These are phyloP conservation scores for Ictalurus punctatus DNA, from an alignment of 2,113 vertebrate genomes.

Conservation along the genomic window DNA sequence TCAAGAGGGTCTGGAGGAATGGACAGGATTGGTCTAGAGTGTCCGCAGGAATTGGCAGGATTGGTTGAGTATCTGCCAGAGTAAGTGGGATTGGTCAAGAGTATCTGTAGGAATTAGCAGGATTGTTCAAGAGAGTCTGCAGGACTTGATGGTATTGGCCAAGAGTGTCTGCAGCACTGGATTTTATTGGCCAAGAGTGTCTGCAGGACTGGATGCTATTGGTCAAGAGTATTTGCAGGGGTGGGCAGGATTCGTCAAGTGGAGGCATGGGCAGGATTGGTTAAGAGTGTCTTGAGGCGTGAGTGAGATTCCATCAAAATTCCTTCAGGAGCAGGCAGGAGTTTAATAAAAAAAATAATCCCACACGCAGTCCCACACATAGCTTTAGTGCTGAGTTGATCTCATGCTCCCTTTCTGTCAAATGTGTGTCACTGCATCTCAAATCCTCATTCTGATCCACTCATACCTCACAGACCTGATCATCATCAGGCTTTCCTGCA, in stretches of 20 bases:
- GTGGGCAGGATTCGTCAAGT: neutral
- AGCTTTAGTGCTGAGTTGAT: neutral
- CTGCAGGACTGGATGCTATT: neutral
- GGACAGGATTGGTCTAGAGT: too few species aligned
- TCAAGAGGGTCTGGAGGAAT: neutral
- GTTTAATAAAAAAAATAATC: neutral
- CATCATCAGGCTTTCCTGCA: neutral
- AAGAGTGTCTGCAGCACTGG: neutral
- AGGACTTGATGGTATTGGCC: neutral
- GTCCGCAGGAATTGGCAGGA: too few species aligned
- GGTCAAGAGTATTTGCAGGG: neutral
- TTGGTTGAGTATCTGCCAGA: neutral
- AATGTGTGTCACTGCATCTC: constrained; percentile 25
- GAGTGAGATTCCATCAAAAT: neutral
- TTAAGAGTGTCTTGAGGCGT: neutral
- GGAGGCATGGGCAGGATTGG: neutral
- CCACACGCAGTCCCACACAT: neutral
- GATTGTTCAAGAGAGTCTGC: neutral
- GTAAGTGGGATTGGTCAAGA: neutral
- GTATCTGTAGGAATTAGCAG: neutral
- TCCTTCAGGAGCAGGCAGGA: neutral
- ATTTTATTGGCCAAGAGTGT: neutral
- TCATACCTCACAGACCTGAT: constrained; percentile 1
- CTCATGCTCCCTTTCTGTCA: constrained; percentile 16
- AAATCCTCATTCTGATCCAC: neutral